phyloP scores from a whole-genome alignment of 2,113 vertebrate species.

The Pungitius pungitius region DNA sequence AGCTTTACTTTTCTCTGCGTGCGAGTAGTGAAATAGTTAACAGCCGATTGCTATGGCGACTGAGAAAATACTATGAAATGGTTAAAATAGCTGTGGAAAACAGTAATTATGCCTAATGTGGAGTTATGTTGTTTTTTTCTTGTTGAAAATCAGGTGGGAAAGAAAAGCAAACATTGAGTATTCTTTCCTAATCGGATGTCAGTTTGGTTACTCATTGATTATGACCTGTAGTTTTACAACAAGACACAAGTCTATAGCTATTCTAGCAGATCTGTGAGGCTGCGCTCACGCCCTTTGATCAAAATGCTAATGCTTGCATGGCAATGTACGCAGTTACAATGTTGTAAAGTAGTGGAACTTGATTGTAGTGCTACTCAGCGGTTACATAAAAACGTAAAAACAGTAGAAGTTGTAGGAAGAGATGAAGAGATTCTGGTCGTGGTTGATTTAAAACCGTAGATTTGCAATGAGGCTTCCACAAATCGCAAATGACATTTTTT shows the following conservation, averaged over 20 bases:
- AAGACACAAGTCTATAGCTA: background rate
- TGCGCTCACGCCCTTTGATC: background rate
- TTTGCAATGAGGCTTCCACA: background rate
- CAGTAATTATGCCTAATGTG: background rate
- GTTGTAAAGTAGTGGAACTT: background rate
- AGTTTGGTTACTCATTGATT: conserved; percentile 37
- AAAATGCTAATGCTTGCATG: background rate
- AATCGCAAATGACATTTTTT: too few species aligned
- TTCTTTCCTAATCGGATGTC: background rate
- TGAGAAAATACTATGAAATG: background rate
- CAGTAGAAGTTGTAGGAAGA: background rate
- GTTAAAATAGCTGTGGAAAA: background rate
- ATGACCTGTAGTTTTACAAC: background rate
- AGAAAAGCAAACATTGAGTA: background rate
- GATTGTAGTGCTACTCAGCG: background rate
- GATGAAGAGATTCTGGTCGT: background rate
- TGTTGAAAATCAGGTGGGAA: background rate
- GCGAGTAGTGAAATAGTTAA: background rate
- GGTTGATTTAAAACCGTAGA: background rate
- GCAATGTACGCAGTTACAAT: background rate
- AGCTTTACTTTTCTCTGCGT: background rate
- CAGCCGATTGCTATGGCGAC: background rate
- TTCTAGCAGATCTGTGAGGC: background rate
- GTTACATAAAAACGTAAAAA: background rate
- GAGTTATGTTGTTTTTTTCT: background rate